A percentile compares a stretch with the other conserved stretches of the same genome.
Conservation (phyloP, 2,113 vertebrate species). For the Pollachius pollachius region DNA sequence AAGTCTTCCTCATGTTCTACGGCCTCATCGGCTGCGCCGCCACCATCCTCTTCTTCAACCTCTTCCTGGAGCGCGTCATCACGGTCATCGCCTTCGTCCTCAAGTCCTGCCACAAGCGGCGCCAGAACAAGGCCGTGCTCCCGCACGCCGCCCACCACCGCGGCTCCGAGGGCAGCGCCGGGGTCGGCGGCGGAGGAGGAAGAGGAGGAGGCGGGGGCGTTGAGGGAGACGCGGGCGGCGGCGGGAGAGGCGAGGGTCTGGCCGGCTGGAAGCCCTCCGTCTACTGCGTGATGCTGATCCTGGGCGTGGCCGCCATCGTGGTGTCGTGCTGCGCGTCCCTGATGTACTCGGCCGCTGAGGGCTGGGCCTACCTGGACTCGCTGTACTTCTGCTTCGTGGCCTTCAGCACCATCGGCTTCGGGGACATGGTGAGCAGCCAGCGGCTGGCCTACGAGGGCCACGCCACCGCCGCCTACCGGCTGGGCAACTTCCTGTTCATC, state of each 20-base stretch:
- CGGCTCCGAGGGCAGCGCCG: constrained; percentile 35
- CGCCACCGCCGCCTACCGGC: constrained; percentile 74
- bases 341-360: constrained; percentile 88
- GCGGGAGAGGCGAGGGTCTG: constrained; percentile 66
- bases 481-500: constrained; percentile 93
- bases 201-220: constrained; percentile 36
- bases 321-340: constrained; percentile 93
- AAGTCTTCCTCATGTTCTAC: constrained; percentile 94
- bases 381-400: constrained; percentile 98
- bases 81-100: constrained; percentile 86
- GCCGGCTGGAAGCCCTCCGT: constrained; percentile 95
- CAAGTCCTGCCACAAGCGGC: constrained; percentile 82
- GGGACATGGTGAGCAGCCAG: constrained; percentile 96
- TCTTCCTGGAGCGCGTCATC: constrained; percentile 95
- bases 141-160: constrained; percentile 59
- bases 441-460: constrained; percentile 80
- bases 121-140: constrained; percentile 76
- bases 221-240: constrained; percentile 41
- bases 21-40: constrained; percentile 92
- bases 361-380: constrained; percentile 94
- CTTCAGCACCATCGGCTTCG: constrained; percentile 97
- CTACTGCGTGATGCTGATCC: constrained; percentile 93
- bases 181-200: constrained; percentile 28
- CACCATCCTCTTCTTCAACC: constrained; percentile 96
- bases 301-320: constrained; percentile 84